Conservation (phyloP, 2,888 invertebrate species). For the Andrena trimmerana region DNA sequence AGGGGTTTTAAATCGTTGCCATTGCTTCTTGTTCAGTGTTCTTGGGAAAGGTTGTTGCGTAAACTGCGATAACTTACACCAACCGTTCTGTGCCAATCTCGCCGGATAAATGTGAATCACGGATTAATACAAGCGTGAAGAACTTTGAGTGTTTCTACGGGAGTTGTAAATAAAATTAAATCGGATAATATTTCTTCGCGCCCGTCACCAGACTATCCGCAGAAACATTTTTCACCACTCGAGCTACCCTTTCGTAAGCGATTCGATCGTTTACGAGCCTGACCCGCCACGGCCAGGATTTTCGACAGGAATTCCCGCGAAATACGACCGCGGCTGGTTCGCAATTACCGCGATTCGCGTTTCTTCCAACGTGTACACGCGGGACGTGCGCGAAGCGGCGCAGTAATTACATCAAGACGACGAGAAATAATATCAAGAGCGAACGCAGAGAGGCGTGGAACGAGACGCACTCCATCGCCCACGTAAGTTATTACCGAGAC, state of each 20-base stretch:
- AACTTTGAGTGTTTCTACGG: no score
- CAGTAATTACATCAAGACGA: constrained; percentile 44
- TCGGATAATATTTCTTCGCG: no score
- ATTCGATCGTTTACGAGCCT: not conserved
- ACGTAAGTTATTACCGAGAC: constrained; percentile 62
- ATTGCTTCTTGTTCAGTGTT: not conserved
- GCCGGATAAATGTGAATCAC: no score
- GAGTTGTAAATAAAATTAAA: no score
- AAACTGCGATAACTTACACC: constrained; percentile 2
- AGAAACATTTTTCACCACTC: no score
- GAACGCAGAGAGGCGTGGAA: constrained; percentile 28
- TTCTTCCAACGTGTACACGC: not conserved
- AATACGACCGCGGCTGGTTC: not conserved
- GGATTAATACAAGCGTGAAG: no score
- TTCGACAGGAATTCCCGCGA: not conserved
- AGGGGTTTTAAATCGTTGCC: constrained; percentile 22
- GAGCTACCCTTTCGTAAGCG: not conserved
- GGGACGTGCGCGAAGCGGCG: not conserved
- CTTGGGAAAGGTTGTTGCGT: not conserved
- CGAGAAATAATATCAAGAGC: constrained; percentile 54
- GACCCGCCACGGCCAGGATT: not conserved
- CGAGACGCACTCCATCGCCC: constrained; percentile 48
- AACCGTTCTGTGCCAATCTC: no score
- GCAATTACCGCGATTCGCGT: constrained; percentile 25
- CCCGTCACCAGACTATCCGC: no score